phyloP scores from a whole-genome alignment of 2,797 vertebrate species.

The Morus bassanus region DNA sequence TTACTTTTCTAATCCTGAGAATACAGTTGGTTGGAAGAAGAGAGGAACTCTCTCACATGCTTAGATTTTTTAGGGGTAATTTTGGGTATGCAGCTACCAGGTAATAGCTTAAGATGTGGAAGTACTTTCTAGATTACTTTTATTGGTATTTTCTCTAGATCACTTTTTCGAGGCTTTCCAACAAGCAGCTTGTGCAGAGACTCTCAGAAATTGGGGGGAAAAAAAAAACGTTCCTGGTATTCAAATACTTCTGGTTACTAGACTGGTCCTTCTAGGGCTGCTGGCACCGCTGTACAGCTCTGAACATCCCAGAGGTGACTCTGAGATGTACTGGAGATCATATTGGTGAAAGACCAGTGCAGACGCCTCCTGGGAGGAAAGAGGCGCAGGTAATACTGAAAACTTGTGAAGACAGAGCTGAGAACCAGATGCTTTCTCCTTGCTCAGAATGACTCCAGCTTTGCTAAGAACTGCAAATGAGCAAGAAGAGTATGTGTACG shows the following conservation, averaged over 20 bases:
- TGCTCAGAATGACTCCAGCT: background rate
- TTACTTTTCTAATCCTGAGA: background rate
- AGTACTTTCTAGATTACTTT: background rate
- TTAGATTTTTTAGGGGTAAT: background rate
- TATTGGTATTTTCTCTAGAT: background rate
- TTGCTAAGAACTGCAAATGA: background rate
- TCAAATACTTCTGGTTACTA: background rate
- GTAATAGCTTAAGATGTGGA: background rate
- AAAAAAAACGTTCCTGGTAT: background rate
- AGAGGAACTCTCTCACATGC: accelerated
- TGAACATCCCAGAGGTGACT: background rate
- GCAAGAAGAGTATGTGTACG: background rate
- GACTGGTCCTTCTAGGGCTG: background rate
- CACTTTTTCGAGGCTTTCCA: background rate
- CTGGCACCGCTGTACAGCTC: background rate
- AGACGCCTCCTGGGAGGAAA: background rate
- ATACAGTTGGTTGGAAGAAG: background rate
- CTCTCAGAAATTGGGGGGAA: background rate
- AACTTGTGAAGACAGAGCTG: background rate
- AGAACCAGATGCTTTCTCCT: background rate
- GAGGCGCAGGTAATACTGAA: background rate
- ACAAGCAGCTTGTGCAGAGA: background rate
- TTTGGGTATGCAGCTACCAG: background rate
- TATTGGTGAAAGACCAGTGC: background rate
- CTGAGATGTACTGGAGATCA: background rate